These are phyloP conservation scores for Saguinus midas DNA, from an alignment of 2,113 vertebrate genomes.

Conservation along the genomic window DNA sequence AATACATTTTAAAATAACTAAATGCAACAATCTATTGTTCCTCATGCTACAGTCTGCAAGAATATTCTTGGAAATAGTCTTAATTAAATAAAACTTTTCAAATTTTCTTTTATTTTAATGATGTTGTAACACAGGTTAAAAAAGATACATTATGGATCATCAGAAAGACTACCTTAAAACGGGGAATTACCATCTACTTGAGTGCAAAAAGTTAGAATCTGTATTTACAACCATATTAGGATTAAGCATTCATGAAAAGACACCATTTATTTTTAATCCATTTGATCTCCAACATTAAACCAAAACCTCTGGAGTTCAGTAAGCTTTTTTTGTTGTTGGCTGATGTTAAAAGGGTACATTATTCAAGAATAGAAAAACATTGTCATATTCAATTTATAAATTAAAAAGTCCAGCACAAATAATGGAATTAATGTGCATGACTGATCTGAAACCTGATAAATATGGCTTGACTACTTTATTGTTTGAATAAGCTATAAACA, in stretches of 20 bases:
- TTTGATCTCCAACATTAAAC: background rate
- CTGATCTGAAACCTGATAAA: background rate
- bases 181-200: background rate
- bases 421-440: background rate
- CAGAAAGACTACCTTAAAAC: background rate
- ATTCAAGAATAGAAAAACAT: background rate
- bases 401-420: background rate
- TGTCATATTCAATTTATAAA: constrained; percentile 19
- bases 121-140: background rate
- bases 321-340: background rate
- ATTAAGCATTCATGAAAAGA: background rate
- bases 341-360: background rate
- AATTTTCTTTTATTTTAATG: background rate
- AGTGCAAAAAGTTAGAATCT: background rate
- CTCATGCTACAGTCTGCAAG: background rate
- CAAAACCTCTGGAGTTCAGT: background rate
- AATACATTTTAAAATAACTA: background rate
- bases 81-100: background rate
- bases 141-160: background rate
- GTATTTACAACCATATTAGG: background rate
- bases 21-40: background rate
- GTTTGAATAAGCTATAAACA: constrained; percentile 3
- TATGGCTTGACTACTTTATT: background rate
- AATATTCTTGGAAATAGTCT: background rate
- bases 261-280: background rate